Evolutionary conservation across 2,888 invertebrate species (phyloP).

Genomic region (Dicycla oo): DNA sequence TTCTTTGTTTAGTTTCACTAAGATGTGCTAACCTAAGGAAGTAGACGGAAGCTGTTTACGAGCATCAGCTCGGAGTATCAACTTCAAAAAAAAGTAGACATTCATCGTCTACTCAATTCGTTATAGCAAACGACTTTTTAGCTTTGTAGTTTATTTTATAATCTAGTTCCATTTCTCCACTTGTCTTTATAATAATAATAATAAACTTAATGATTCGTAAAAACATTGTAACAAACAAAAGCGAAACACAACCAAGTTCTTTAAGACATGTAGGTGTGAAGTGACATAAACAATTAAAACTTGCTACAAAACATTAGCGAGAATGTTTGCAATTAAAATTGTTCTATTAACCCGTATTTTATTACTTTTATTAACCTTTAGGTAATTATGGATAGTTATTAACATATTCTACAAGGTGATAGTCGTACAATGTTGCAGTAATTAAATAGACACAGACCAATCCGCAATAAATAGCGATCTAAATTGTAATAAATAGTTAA

Average conservation of each 20-base stretch:
- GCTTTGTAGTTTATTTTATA: background rate
- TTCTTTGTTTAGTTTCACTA: too few relatives aligned
- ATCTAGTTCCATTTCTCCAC: background rate
- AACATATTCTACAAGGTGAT: constrained; percentile 34
- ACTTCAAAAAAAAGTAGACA: too few relatives aligned
- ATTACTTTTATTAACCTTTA: constrained; percentile 15
- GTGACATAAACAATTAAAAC: constrained; percentile 18
- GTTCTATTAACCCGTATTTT: constrained; percentile 37
- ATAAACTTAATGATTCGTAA: constrained; percentile 19
- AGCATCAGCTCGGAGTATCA: too few relatives aligned
- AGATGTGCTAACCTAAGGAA: too few relatives aligned
- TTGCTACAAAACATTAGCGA: constrained; percentile 22
- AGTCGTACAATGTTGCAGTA: constrained; percentile 40
- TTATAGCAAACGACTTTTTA: background rate
- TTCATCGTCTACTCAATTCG: background rate
- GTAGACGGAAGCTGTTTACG: too few relatives aligned
- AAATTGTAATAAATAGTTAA: constrained; percentile 55
- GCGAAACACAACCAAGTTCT: constrained; percentile 24
- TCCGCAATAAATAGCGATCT: constrained; percentile 45
- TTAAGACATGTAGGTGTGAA: constrained; percentile 31
- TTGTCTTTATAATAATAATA: constrained; percentile 11
- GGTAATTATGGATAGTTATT: constrained; percentile 16
- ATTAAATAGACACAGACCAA: constrained; percentile 41
- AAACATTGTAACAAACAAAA: constrained; percentile 14
- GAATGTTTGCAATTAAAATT: constrained; percentile 39